A percentile compares a stretch with the other conserved stretches of the same genome.
Conservation (phyloP, 2,797 vertebrate species). For the Vireo griseus region DNA sequence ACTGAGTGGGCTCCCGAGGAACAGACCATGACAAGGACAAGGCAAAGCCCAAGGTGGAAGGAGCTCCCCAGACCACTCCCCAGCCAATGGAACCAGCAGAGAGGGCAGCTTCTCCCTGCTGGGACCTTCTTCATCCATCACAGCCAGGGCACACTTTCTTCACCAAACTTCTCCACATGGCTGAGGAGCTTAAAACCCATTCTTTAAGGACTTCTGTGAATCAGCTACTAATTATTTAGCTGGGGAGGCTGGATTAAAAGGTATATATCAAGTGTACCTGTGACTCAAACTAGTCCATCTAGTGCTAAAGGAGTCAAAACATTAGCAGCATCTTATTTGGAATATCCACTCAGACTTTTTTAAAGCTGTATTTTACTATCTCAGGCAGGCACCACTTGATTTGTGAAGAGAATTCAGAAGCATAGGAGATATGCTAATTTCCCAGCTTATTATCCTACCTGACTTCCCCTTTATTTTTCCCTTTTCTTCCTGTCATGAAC, state of each 20-base stretch:
- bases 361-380: not conserved
- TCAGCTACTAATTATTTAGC: not conserved
- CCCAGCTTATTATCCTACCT: conserved; percentile 15
- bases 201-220: not conserved
- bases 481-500: conserved; percentile 7
- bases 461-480: conserved; percentile 7
- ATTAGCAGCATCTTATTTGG: not conserved
- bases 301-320: not conserved
- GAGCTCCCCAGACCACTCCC: not conserved
- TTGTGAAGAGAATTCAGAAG: not conserved
- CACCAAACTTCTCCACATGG: not conserved
- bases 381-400: not conserved
- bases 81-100: not conserved
- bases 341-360: not conserved
- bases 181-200: not conserved
- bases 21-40: not conserved
- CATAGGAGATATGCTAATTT: conserved; percentile 35
- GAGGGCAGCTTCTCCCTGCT: not conserved
- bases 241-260: not conserved
- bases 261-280: too few relatives aligned
- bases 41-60: fast-evolving
- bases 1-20: not conserved
- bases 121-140: not conserved
- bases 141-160: not conserved
- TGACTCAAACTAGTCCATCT: not conserved